Conservation (phyloP, 2,113 vertebrate genomes). For the Romanogobio albipinnatus region DNA sequence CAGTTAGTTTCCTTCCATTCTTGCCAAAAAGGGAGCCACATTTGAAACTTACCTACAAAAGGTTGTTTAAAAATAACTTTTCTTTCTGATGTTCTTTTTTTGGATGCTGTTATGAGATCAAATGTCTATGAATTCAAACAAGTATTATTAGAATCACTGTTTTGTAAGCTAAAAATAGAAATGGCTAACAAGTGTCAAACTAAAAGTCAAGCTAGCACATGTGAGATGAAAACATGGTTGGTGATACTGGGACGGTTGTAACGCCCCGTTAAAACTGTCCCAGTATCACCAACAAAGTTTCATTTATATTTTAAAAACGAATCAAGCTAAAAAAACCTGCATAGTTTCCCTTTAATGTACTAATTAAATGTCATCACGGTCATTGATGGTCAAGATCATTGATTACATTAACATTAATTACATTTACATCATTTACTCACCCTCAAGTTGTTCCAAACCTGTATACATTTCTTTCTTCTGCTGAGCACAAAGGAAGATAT, state of each 20-base stretch:
- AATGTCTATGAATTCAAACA: conserved; percentile 21
- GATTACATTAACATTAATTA: too few relatives aligned
- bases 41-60: conserved; percentile 16
- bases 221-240: conserved; percentile 37
- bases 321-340: background rate
- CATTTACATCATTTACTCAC: too few relatives aligned
- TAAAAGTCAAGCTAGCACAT: conserved; percentile 28
- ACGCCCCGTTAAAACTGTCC: background rate
- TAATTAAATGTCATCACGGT: too few relatives aligned
- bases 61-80: background rate
- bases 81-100: conserved; percentile 31
- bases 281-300: background rate
- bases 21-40: conserved; percentile 27
- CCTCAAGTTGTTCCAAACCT: too few relatives aligned
- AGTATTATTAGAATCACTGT: conserved; percentile 31
- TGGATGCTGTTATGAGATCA: conserved; percentile 31
- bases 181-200: background rate
- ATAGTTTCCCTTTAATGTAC: too few relatives aligned
- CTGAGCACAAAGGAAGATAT: too few relatives aligned
- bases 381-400: too few relatives aligned
- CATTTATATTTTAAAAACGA: background rate
- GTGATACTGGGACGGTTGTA: conserved; percentile 28
- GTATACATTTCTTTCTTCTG: too few relatives aligned
- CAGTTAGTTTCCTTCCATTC: conserved; percentile 12
- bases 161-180: too few relatives aligned